Base-by-base conservation (phyloP, 2,888 invertebrate species). In the Chrysomela aeneicollis region DNA sequence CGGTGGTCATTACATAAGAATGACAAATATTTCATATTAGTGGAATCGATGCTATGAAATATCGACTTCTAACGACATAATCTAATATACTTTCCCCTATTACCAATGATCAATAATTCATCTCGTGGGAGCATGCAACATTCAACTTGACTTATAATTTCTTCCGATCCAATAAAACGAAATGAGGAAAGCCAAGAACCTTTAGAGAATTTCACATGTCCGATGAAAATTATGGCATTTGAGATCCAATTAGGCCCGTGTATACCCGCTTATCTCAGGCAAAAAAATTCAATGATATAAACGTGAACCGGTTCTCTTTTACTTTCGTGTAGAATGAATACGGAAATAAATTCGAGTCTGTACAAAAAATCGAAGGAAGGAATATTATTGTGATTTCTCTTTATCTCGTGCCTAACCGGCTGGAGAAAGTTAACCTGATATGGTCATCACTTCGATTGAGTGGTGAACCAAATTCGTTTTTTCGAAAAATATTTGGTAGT, bases 241-340 rank as follows among this genome's bases (percentile, higher is more conserved):
- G 42, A 42, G 15, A 42, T 15, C 42, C 42, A 42, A 42, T 42
- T 42, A 42, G 42, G 3, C 15, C 42, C 15, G 42, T 15, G 42
- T 42, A 42, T 42, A 15, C 6, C 15, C 15, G 42, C 42, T 15
- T 42, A 15, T 1, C 15, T 15, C 42, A 42, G 42, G 12, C 12
- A 12, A 15, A 42, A 35, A 42, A 42, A 42, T 3, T n/a, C 42
- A 42, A 15, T 42, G 12, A 15, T n/a, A 15, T 42, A 42, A 42
- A 42, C 15, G 42, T 42, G 42, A 6, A 42, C 42, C n/a, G 42
- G 42, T 42, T 42, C 42, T 42, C 42, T 26, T 62, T 59, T 22
- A 68, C 64, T 68, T 68, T 68, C 64, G 46, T 60, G 46, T 42
- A 52, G 54, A 54, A 63, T 58, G 47, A 63, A 64, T 51, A 64